Evolutionary conservation across 2,888 invertebrate genomes (phyloP).

Genomic region (Selenia dentaria): DNA sequence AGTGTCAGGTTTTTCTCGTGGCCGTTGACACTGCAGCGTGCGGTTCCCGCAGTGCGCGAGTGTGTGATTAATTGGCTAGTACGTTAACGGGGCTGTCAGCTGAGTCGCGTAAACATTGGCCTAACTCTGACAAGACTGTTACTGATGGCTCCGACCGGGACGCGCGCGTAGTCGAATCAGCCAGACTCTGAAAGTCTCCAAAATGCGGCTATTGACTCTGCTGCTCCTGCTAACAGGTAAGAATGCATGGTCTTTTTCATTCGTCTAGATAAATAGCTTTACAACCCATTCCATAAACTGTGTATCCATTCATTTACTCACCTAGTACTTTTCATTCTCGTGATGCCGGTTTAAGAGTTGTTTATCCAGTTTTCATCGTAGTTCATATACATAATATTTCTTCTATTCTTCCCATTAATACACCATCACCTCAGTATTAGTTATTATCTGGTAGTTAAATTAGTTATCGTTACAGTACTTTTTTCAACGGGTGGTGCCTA

Average conservation of each 20-base stretch:
- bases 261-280: background rate
- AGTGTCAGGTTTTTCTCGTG: conserved; percentile 78
- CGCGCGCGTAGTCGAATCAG: conserved; percentile 51
- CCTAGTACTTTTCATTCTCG: conserved; percentile 13
- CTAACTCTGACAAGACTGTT: conserved; percentile 56
- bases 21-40: conserved; percentile 83
- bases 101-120: conserved; percentile 79
- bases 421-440: no score
- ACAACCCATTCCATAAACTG: background rate
- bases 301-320: background rate
- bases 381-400: conserved; percentile 1
- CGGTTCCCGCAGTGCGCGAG: conserved; percentile 82
- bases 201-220: conserved; percentile 71
- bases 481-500: no score
- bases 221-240: conserved; percentile 76
- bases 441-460: no score
- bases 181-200: conserved; percentile 48
- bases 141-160: conserved; percentile 61
- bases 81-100: conserved; percentile 67
- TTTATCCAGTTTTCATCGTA: conserved; percentile 24
- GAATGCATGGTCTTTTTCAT: conserved; percentile 29
- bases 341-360: conserved; percentile 28
- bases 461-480: no score
- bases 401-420: background rate
- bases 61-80: conserved; percentile 80